A percentile compares a stretch with the other conserved stretches of the same genome.
Evolutionary conservation across 2,113 vertebrate species (phyloP).

Genomic region (Zosterops borbonicus): DNA sequence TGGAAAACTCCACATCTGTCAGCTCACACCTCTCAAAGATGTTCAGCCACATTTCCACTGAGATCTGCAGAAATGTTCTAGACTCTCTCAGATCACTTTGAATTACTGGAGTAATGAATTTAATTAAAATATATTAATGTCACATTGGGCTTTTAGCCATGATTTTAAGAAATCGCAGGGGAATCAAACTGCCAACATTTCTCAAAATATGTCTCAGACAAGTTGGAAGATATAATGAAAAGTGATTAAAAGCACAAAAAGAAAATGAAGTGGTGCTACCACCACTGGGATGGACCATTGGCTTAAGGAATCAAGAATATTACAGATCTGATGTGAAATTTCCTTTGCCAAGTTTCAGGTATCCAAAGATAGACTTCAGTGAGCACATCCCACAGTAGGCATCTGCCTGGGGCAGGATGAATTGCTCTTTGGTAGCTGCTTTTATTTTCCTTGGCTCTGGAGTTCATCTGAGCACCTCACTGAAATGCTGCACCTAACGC

Average conservation of each 20-base stretch:
- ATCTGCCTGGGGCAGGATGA: background rate
- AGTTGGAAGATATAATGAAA: background rate
- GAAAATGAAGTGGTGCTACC: background rate
- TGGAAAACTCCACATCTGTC: background rate
- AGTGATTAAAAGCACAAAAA: conserved; percentile 3
- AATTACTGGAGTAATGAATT: background rate
- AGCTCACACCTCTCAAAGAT: background rate
- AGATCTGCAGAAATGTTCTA: background rate
- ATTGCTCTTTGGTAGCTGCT: background rate
- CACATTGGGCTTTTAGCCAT: background rate
- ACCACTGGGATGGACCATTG: background rate
- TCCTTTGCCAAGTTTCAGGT: background rate
- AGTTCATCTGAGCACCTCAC: background rate
- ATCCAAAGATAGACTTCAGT: background rate
- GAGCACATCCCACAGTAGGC: background rate
- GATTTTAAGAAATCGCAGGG: background rate
- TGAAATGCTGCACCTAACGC: background rate
- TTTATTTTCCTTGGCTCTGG: background rate
- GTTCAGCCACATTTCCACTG: background rate
- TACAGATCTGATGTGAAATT: background rate
- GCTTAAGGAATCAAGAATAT: background rate
- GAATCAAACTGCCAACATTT: background rate
- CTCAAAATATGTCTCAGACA: background rate
- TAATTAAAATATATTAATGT: conserved; percentile 26
- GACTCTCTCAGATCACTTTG: background rate